Conservation (phyloP, 2,888 invertebrate genomes). For the Phasia obesa region DNA sequence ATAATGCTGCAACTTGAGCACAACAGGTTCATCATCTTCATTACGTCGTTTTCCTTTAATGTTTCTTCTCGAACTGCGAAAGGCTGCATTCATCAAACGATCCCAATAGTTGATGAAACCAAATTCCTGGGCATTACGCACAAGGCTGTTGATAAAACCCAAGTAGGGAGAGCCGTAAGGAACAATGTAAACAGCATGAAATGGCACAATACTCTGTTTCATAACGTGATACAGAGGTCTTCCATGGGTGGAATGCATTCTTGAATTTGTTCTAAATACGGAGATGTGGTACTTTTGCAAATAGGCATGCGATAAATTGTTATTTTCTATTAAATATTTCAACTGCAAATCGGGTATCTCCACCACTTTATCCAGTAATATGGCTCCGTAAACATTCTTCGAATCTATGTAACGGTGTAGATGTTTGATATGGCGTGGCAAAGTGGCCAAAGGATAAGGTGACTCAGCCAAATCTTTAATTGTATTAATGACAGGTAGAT, state of each 20-base stretch:
- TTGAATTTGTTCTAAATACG: slow-evolving; percentile 75
- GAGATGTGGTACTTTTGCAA: slow-evolving; percentile 83
- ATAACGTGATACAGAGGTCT: slow-evolving; percentile 83
- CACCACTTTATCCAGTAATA: slow-evolving; percentile 80
- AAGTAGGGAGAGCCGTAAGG: slow-evolving; percentile 85
- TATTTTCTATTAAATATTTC: slow-evolving; percentile 80
- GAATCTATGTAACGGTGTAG: slow-evolving; percentile 81
- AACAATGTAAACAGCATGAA: slow-evolving; percentile 84
- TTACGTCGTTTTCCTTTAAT: slow-evolving; percentile 62
- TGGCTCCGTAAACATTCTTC: slow-evolving; percentile 72
- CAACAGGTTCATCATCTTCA: slow-evolving; percentile 76
- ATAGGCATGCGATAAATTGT: slow-evolving; percentile 83
- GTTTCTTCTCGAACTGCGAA: slow-evolving; percentile 75
- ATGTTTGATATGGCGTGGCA: slow-evolving; percentile 81
- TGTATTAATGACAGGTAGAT: slow-evolving; percentile 78
- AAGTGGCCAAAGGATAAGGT: slow-evolving; percentile 79
- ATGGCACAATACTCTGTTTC: slow-evolving; percentile 84
- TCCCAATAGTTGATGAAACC: slow-evolving; percentile 83
- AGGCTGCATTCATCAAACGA: slow-evolving; percentile 76
- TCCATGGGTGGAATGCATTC: slow-evolving; percentile 79
- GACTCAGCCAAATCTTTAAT: slow-evolving; percentile 77
- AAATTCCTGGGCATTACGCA: slow-evolving; percentile 83
- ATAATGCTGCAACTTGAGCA: slow-evolving; percentile 78
- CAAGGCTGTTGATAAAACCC: slow-evolving; percentile 82
- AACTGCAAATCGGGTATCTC: slow-evolving; percentile 82